Percentiles rank a stretch among this genome's conserved stretches.
Conservation (phyloP, 2,888 invertebrate genomes). For the Caenorhabditis becei region DNA sequence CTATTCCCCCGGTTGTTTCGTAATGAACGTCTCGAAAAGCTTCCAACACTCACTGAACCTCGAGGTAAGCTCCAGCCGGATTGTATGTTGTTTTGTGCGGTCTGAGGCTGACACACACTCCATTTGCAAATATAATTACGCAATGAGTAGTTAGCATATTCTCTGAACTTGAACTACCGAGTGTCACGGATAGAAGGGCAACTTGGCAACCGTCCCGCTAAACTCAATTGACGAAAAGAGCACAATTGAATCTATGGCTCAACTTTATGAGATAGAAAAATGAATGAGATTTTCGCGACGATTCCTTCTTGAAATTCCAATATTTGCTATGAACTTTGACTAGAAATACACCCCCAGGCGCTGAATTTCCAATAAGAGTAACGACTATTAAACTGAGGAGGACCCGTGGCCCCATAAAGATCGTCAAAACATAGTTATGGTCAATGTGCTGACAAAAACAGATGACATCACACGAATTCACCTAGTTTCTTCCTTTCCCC, state of each 20-base stretch:
- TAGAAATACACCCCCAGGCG: constrained; percentile 32
- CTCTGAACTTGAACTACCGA: constrained; percentile 30
- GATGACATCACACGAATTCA: constrained; percentile 56
- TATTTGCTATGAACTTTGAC: constrained; percentile 44
- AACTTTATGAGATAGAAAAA: constrained; percentile 13
- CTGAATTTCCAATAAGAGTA: constrained; percentile 24
- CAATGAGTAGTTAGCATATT: constrained; percentile 44
- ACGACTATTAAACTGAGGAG: constrained; percentile 15
- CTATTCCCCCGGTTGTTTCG: neutral
- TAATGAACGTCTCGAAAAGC: constrained; percentile 25
- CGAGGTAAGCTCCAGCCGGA: constrained; percentile 11
- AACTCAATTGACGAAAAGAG: constrained; percentile 5
- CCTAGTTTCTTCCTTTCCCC: constrained; percentile 36
- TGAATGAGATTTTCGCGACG: neutral
- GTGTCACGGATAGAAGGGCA: constrained; percentile 9
- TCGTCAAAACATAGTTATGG: constrained; percentile 52
- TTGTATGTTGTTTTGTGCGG: constrained; percentile 15
- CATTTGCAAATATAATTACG: constrained; percentile 39
- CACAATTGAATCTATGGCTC: constrained; percentile 28
- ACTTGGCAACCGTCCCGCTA: constrained; percentile 27
- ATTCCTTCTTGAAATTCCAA: neutral
- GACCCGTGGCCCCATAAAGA: constrained; percentile 32
- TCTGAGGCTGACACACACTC: constrained; percentile 20
- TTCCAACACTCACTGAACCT: constrained; percentile 36
- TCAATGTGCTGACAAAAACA: constrained; percentile 41